Percentiles rank a stretch among this genome's conserved stretches.
These are phyloP conservation scores for Leiothrix lutea DNA, from an alignment of 2,113 vertebrate genomes.

Conservation along the genomic window DNA sequence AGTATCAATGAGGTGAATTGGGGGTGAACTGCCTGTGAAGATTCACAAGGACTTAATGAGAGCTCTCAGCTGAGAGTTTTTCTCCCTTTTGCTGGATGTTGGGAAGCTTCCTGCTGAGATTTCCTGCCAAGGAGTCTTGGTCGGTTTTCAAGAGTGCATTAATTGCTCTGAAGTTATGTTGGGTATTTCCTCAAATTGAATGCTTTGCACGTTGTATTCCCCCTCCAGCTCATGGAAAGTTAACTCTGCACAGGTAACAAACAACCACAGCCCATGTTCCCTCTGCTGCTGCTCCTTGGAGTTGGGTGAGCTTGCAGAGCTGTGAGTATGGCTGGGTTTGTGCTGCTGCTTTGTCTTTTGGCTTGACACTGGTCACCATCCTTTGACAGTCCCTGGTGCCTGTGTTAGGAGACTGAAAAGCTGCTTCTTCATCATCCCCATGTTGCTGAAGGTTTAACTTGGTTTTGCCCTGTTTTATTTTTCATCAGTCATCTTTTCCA, in stretches of 20 bases:
- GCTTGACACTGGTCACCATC: not conserved
- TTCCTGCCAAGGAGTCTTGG: not conserved
- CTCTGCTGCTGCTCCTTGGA: not conserved
- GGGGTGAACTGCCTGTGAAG: not conserved
- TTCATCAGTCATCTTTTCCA: not conserved
- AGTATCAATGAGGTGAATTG: not conserved
- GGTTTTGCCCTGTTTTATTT: not conserved
- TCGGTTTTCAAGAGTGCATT: not conserved
- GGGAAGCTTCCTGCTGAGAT: not conserved
- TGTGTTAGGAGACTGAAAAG: not conserved
- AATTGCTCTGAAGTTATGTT: not conserved
- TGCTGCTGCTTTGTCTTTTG: not conserved
- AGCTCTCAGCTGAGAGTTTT: not conserved
- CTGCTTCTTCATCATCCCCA: not conserved
- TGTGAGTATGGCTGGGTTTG: not conserved
- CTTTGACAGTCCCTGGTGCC: not conserved
- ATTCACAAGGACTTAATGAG: not conserved
- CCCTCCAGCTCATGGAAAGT: not conserved
- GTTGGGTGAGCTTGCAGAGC: not conserved
- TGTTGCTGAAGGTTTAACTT: not conserved
- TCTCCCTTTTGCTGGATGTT: not conserved
- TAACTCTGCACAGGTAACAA: not conserved
- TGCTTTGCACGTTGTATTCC: not conserved
- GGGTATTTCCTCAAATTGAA: not conserved
- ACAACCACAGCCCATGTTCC: not conserved